Evolutionary conservation across 2,113 vertebrate genomes (phyloP), one percentile per base, ranked within the genome.

Genomic region (Helogale parvula): DNA sequence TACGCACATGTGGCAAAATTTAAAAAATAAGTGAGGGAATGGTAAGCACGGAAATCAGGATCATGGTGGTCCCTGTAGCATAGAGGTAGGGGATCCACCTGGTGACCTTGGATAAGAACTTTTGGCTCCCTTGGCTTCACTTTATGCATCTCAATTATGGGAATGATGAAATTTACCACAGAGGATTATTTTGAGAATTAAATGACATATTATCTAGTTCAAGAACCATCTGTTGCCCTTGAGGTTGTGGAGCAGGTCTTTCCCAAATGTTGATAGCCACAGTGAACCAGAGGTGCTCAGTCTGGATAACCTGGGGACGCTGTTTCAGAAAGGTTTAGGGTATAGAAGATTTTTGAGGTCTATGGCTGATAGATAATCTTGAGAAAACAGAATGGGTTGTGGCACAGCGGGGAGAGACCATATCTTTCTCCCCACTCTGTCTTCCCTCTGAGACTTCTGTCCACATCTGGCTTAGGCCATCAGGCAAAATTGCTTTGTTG

Each of bases 401-500:
- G 76, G n/a, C 29, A 77, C 0, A 85, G 33, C 13, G 35, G 27
- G 25, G 35, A 65, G n/a, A 89, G 35, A 31, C n/a, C 47, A n/a
- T 52, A 50, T 96, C 25, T 50, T 93, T 65, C 5, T 1, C 10
- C 4, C 0, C 3, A 2, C 10, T 45, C 23, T 54, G 76, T 63
- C 19, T 93, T 89, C 41, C n/a, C 52, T 81, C 69, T 5, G 29
- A 88, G 72, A 47, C 21, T 50, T 83, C 31, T 89, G 11, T 47
- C 33, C 45, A 80, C 74, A 96, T 81, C 86, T 96, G 96, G 79
- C 33, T 89, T 79, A 89, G 82, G 81, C 91, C 92, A 93, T 76
- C 69, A 33, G 66, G 38, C 41, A 84, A 84, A 96, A 93, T 94
- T 92, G 89, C 93, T 96, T 95, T 84, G 69, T 80, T 88, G 29